Conservation (phyloP, 2,113 vertebrate genomes). For the Pomatostomus ruficeps region DNA sequence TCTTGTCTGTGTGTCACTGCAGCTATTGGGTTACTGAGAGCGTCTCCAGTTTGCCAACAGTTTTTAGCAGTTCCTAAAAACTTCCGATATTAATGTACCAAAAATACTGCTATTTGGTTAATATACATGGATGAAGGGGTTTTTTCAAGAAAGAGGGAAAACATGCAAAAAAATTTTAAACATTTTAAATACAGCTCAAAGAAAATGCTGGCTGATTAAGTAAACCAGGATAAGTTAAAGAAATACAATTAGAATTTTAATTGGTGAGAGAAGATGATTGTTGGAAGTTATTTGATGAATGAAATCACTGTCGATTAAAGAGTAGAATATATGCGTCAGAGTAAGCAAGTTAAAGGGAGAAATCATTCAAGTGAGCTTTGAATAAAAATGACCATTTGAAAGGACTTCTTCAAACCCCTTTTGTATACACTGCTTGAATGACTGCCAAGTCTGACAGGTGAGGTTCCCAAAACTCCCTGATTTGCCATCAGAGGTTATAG, state of each 20-base stretch:
- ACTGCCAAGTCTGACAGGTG: conserved; percentile 62
- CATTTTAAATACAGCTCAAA: not conserved
- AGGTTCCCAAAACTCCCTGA: conserved; percentile 59
- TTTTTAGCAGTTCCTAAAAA: not conserved
- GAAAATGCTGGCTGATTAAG: not conserved
- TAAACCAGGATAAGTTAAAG: not conserved
- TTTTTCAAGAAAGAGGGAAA: not conserved
- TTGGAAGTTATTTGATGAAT: not conserved
- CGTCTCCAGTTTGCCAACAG: not conserved
- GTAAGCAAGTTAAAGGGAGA: not conserved
- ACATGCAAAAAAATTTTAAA: not conserved
- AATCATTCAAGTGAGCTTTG: not conserved
- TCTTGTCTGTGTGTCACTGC: not conserved
- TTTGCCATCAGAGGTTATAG: conserved; percentile 49
- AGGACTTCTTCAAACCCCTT: not conserved
- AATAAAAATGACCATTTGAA: conserved; percentile 17
- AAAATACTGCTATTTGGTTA: not conserved
- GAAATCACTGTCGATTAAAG: not conserved
- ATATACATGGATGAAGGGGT: not conserved
- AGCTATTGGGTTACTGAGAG: not conserved
- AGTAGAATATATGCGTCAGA: not conserved
- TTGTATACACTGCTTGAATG: conserved; percentile 48
- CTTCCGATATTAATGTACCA: not conserved
- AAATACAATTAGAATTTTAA: not conserved
- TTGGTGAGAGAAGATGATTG: not conserved